These are phyloP conservation scores for Meiosimyza decipiens DNA, from an alignment of 2,888 invertebrate genomes.

Conservation along the genomic window DNA sequence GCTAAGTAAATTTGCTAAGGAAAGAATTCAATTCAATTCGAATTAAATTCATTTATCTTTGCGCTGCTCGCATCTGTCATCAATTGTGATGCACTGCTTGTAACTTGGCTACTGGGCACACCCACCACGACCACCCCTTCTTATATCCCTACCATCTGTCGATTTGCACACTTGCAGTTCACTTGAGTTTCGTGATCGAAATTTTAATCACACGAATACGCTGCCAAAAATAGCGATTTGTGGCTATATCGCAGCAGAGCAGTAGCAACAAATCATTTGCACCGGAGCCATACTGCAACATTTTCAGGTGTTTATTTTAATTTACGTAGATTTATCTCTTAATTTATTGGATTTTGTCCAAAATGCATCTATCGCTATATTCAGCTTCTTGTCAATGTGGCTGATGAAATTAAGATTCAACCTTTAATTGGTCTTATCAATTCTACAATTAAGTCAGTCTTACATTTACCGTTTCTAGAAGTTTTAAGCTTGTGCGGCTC, in stretches of 20 bases:
- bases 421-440: too few species aligned
- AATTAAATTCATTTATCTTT: conserved; percentile 23
- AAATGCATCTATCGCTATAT: not conserved
- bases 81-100: conserved; percentile 27
- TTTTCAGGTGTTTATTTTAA: not conserved
- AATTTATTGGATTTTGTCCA: not conserved
- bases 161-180: not conserved
- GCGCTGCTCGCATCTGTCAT: conserved; percentile 21
- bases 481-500: too few species aligned
- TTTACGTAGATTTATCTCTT: not conserved
- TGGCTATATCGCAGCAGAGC: not conserved
- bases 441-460: too few species aligned
- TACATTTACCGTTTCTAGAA: too few species aligned
- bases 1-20: not conserved
- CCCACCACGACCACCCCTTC: not conserved
- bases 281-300: not conserved
- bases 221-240: conserved; percentile 4
- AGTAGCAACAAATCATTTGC: not conserved
- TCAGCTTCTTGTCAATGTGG: too few species aligned
- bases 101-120: conserved; percentile 20
- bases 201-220: not conserved
- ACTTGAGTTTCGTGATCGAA: not conserved
- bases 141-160: not conserved
- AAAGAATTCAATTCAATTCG: too few species aligned
- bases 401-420: too few species aligned